Base-by-base conservation (phyloP, 2,113 vertebrate species). In the Rhea americana region DNA sequence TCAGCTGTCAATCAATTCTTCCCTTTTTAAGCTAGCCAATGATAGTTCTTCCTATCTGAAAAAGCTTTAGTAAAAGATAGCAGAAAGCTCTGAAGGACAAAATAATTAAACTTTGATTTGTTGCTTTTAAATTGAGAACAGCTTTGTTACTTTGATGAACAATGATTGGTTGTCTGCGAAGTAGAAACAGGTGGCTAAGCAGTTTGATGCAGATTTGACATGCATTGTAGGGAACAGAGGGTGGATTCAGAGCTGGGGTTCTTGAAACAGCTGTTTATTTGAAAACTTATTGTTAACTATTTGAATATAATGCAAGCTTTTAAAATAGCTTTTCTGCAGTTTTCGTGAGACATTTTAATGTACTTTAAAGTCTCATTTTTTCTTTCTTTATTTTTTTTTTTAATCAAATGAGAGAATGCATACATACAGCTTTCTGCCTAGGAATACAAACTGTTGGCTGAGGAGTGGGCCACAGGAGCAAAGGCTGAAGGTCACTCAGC, bases 41-140 rank as follows among this genome's bases (percentile, higher is more conserved):
- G 55, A 70, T 82, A 61, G 85, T 50, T 53, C 61, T 71, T 35
- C 18, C 1, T 50, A 35, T 76, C 70, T 35, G 56, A 68, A 68
- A 73, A 32, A 58, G n/a, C 51, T 62, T 83, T 74, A 1, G 0
- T 45, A 59, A 90, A 91, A 91, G 89, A 82, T 73, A 83, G 80
- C 32, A 13, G 51, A 79, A 85, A 74, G 55, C 80, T 87, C 70
- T 77, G 95, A 96, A 96, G 80, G 80, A 94, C 85, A 87, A 94
- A 96, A 93, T 82, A 84, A 93, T 94, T 95, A 79, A 94, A 93
- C 80, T 90, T 94, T 78, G 95, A 93, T 94, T 93, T 95, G 91
- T 74, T 91, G 85, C 90, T 92, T 94, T 93, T 80, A 89, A 83
- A 94, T 26, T 79, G 77, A 63, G 90, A 89, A 48, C 71, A 80